A percentile compares a stretch with the other conserved stretches of the same genome.
Evolutionary conservation across 2,113 vertebrate species (phyloP).

Genomic region (Stomatorhinus ivindoensis): DNA sequence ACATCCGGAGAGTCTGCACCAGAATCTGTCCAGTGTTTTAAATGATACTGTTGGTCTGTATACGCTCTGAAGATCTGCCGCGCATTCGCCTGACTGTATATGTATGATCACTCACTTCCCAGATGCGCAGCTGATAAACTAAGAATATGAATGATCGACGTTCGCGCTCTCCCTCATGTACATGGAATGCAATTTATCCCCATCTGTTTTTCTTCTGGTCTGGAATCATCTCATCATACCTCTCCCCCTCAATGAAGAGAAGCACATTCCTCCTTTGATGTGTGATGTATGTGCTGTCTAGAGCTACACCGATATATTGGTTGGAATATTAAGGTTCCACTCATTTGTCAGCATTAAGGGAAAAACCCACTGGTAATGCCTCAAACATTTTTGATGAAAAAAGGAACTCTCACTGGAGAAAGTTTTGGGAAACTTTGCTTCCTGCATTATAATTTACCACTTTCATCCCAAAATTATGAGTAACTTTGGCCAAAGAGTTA

Average conservation of each 20-base stretch:
- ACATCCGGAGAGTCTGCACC: too few relatives aligned
- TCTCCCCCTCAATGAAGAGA: neutral
- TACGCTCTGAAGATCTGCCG: too few relatives aligned
- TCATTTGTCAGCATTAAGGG: neutral
- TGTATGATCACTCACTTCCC: too few relatives aligned
- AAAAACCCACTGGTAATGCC: neutral
- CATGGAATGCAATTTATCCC: neutral
- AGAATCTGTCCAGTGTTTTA: too few relatives aligned
- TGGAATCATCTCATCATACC: neutral
- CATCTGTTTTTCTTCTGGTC: neutral
- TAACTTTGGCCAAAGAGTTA: neutral
- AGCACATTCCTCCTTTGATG: neutral
- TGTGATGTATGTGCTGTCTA: neutral
- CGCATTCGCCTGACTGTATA: too few relatives aligned
- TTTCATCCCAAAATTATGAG: neutral
- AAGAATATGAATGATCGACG: too few relatives aligned
- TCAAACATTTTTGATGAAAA: neutral
- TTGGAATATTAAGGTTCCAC: neutral
- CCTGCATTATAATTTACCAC: neutral
- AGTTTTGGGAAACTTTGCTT: neutral
- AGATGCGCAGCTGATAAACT: too few relatives aligned
- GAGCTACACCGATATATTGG: neutral
- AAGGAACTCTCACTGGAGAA: neutral
- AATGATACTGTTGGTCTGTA: too few relatives aligned
- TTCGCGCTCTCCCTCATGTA: neutral